These are phyloP conservation scores for Ditula angustiorana DNA, from an alignment of 2,888 invertebrate genomes.

Conservation along the genomic window DNA sequence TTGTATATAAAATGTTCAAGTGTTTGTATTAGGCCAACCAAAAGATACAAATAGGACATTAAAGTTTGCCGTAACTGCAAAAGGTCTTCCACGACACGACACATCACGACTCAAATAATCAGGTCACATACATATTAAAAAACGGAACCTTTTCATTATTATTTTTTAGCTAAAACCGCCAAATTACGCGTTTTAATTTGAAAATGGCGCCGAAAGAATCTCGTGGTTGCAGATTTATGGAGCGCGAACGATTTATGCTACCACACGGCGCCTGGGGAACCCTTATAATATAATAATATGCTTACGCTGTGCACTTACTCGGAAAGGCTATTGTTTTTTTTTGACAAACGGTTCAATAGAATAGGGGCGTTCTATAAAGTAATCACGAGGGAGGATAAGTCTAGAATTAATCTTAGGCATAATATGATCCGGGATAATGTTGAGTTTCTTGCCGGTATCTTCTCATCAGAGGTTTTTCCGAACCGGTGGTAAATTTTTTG, in stretches of 20 bases:
- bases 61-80: too few relatives aligned
- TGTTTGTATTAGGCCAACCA: too few relatives aligned
- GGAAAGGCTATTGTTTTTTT: conserved; percentile 20
- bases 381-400: not conserved
- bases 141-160: conserved; percentile 2
- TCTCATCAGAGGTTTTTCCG: too few relatives aligned
- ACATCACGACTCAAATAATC: conserved; percentile 3
- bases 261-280: conserved; percentile 19
- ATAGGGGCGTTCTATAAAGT: not conserved
- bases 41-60: too few relatives aligned
- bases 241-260: conserved; percentile 47
- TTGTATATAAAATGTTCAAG: too few relatives aligned
- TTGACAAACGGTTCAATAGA: not conserved
- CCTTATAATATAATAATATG: conserved; percentile 33
- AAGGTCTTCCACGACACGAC: too few relatives aligned
- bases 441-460: too few relatives aligned
- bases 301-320: conserved; percentile 28
- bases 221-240: conserved; percentile 46
- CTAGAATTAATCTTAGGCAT: too few relatives aligned
- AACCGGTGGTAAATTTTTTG: too few relatives aligned
- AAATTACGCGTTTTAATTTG: conserved; percentile 29
- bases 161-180: conserved; percentile 15
- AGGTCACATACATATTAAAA: not conserved
- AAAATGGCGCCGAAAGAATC: conserved; percentile 36
- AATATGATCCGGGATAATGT: too few relatives aligned